Evolutionary conservation across 2,113 vertebrate genomes (phyloP), one percentile per base, ranked within the genome.

Genomic region (Puntigrus tetrazona): DNA sequence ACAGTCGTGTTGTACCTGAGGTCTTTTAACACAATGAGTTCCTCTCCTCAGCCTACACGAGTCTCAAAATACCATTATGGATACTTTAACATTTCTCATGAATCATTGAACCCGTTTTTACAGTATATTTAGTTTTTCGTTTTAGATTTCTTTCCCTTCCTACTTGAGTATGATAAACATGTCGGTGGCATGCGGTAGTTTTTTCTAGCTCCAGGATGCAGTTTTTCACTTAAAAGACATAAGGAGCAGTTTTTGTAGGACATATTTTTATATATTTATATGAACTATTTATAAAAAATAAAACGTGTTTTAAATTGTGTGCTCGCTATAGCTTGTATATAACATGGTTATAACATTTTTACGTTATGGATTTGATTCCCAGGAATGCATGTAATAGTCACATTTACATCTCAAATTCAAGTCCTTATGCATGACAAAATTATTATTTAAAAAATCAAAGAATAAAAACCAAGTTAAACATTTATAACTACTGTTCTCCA

Each of bases 1-100:
- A 59, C 31, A 29, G 76, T 29, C 38, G 20, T 65, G 59, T 31
- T 79, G 25, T 78, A 72, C 41, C 65, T 83, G n/a, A 8, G 14
- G 85, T 63, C 31, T 65, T 69, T 74, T 72, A 69, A 52, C 61
- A 47, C 73, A 55, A 45, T 76, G 27, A 41, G 73, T 14, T 61
- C 22, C 38, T 59, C 57, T 63, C 38, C 45, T 52, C 31, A 34
- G 34, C 73, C 76, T 85, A 78, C 78, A 67, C 11, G 1, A 22
- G 36, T 75, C 72, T 63, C 1, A 50, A 77, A 84, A 85, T 85
- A 67, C 38, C 55, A 63, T 81, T 81, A 85, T 65, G 67, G 84
- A 50, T 65, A 80, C 36, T 34, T 45, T 63, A 73, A 57, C 63
- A 45, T 45, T 78, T 43, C 47, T 27, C 43, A 36, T 59, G 57